Evolutionary conservation across 1,140 invertebrate species (phyloP).

Genomic region (Pararge aegeria): DNA sequence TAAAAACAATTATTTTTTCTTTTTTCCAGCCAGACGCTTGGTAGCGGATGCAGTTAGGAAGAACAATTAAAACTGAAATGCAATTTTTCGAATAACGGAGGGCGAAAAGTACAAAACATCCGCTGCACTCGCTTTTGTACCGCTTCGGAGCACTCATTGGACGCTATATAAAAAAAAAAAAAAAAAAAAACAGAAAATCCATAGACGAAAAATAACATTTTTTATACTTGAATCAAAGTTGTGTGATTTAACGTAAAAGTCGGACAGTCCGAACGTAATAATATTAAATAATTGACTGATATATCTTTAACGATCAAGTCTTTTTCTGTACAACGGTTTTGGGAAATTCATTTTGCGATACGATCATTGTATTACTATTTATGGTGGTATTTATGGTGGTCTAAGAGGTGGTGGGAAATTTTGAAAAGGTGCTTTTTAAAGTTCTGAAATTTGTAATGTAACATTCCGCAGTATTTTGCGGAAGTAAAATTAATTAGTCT

Average conservation of each 20-base stretch:
- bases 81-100: conserved; percentile 27
- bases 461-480: background rate
- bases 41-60: conserved; percentile 60
- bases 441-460: background rate
- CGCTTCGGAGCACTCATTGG: conserved; percentile 35
- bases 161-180: conserved; percentile 12
- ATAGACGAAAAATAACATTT: conserved; percentile 14
- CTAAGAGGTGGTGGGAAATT: background rate
- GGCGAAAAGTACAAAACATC: conserved; percentile 56
- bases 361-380: conserved; percentile 32
- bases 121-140: conserved; percentile 42
- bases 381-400: too few species aligned
- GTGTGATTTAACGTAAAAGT: conserved; percentile 6
- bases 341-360: background rate
- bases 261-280: background rate
- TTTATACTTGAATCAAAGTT: conserved; percentile 16
- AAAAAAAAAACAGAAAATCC: too few species aligned
- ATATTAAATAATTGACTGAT: background rate
- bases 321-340: background rate
- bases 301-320: background rate
- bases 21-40: conserved; percentile 52
- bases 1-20: conserved; percentile 25
- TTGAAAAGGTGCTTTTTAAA: background rate
- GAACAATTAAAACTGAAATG: conserved; percentile 48
- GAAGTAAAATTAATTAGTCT: too few species aligned